Percentiles rank a stretch among this genome's conserved stretches.
Conservation (phyloP, 2,797 vertebrate genomes). For the Scyliorhinus canicula region DNA sequence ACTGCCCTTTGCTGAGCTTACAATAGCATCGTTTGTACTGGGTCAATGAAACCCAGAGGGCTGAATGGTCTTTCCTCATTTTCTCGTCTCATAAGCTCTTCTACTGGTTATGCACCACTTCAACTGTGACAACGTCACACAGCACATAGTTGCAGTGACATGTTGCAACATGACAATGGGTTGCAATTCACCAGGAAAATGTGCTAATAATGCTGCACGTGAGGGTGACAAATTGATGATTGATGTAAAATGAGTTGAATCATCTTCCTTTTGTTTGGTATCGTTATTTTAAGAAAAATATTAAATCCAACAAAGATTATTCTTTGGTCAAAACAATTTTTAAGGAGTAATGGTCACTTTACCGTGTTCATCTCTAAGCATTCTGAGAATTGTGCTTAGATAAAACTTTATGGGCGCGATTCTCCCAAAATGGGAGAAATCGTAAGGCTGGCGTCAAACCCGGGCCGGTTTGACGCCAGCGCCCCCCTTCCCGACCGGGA, state of each 20-base stretch:
- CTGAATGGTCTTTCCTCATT: neutral
- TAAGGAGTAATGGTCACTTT: neutral
- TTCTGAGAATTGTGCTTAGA: neutral
- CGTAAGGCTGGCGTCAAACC: too few relatives aligned
- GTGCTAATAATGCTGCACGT: neutral
- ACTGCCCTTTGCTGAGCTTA: neutral
- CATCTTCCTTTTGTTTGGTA: neutral
- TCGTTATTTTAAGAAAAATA: neutral
- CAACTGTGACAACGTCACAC: neutral
- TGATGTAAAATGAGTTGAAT: neutral
- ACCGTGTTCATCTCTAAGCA: neutral
- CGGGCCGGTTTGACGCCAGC: too few relatives aligned
- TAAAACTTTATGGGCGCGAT: too few relatives aligned
- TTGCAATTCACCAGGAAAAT: neutral
- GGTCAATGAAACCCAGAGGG: neutral
- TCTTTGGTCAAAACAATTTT: neutral
- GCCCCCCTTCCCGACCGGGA: too few relatives aligned
- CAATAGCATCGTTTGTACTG: neutral
- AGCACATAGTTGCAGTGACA: neutral
- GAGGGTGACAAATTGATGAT: neutral
- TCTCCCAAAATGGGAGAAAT: too few relatives aligned
- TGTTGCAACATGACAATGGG: neutral
- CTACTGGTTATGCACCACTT: neutral
- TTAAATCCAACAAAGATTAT: neutral
- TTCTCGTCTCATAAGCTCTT: neutral